These are phyloP conservation scores for Wasmannia auropunctata DNA, from an alignment of 1,140 invertebrate species.

Conservation along the genomic window DNA sequence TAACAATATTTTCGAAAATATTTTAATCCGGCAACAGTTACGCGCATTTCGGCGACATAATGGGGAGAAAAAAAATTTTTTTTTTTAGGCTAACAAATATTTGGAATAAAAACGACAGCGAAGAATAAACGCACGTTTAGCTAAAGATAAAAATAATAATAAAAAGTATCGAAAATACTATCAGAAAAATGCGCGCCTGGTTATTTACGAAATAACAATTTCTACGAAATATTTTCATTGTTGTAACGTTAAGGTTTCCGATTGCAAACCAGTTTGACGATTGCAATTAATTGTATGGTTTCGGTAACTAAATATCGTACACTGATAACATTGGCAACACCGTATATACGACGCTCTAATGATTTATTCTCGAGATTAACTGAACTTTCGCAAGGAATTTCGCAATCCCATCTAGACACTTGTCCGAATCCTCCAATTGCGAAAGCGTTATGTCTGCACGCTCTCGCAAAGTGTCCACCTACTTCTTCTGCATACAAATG, in stretches of 20 bases:
- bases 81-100: constrained; percentile 35
- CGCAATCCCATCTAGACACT: neutral
- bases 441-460: constrained; percentile 14
- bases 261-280: neutral
- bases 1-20: constrained; percentile 53
- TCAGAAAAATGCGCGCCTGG: neutral
- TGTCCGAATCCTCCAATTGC: constrained; percentile 6
- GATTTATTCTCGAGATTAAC: neutral
- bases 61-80: neutral
- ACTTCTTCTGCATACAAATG: constrained; percentile 17
- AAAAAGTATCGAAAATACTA: neutral
- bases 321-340: no score
- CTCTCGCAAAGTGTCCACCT: constrained; percentile 16
- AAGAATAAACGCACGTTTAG: neutral
- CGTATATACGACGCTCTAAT: no score
- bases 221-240: neutral
- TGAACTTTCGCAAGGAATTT: constrained; percentile 9
- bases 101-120: constrained; percentile 10
- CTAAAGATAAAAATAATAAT: constrained; percentile 34
- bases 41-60: constrained; percentile 10
- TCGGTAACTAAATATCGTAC: neutral
- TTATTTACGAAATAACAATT: neutral
- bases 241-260: neutral
- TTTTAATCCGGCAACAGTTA: constrained; percentile 26
- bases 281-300: neutral